phyloP scores from a whole-genome alignment of 2,797 vertebrate species.

The Pseudomugil tenellus region DNA sequence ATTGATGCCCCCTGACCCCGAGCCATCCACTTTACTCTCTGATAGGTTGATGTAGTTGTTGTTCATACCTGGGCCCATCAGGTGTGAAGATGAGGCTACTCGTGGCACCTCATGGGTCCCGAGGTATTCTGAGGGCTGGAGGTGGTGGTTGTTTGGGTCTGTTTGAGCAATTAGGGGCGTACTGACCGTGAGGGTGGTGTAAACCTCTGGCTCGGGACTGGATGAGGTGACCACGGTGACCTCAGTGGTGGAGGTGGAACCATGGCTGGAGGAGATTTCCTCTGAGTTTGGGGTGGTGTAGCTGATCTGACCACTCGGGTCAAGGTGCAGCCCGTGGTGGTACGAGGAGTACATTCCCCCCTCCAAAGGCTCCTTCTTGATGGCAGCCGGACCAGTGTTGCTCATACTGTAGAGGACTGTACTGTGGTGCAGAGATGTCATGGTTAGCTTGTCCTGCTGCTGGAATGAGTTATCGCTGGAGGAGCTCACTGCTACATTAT shows the following conservation, averaged over 20 bases:
- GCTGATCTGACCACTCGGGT: slow-evolving; percentile 88
- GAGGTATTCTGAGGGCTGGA: slow-evolving; percentile 87
- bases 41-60: slow-evolving; percentile 86
- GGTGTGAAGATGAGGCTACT: slow-evolving; percentile 80
- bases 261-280: slow-evolving; percentile 78
- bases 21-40: slow-evolving; percentile 82
- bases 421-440: slow-evolving; percentile 88
- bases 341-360: slow-evolving; percentile 88
- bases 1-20: slow-evolving; percentile 80
- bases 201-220: slow-evolving; percentile 88
- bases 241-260: slow-evolving; percentile 68
- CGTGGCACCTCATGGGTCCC: slow-evolving; percentile 78
- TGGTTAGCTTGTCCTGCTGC: slow-evolving; percentile 90
- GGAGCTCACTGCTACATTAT: slow-evolving; percentile 82
- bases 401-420: slow-evolving; percentile 92
- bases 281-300: slow-evolving; percentile 87
- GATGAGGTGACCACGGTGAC: slow-evolving; percentile 83
- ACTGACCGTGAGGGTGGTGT: slow-evolving; percentile 90
- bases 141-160: slow-evolving; percentile 82
- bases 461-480: slow-evolving; percentile 85
- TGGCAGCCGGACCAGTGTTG: slow-evolving; percentile 82
- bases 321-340: slow-evolving; percentile 88
- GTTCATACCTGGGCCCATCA: slow-evolving; percentile 86
- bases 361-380: slow-evolving; percentile 96
- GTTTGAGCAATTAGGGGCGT: slow-evolving; percentile 87